Conservation (phyloP, 1,140 invertebrate genomes). For the Drosophila leontia region DNA sequence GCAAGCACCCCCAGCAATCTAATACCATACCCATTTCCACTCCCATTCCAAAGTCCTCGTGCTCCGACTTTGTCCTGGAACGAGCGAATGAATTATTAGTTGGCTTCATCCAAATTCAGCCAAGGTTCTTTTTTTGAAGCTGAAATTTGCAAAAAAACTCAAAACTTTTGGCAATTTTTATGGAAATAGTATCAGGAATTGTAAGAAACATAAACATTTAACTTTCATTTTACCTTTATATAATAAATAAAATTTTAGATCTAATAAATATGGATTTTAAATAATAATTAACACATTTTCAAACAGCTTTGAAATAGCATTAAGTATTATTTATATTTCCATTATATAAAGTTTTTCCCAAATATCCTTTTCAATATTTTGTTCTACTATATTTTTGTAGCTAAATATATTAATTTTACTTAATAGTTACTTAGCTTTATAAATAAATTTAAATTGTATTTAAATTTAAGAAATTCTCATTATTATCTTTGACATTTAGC, state of each 20-base stretch:
- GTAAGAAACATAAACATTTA: neutral
- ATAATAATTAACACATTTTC: neutral
- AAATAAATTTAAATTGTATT: neutral
- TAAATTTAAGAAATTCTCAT: neutral
- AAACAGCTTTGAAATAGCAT: neutral
- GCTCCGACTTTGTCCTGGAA: slow-evolving; percentile 35
- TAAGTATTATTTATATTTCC: neutral
- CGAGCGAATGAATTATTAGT: slow-evolving; percentile 76
- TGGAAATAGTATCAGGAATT: neutral
- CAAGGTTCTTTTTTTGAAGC: slow-evolving; percentile 16
- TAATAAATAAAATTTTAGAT: neutral
- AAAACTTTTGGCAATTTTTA: slow-evolving; percentile 36
- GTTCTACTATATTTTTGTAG: neutral
- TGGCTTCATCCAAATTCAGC: slow-evolving; percentile 71
- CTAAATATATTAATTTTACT: neutral
- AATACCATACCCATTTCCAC: slow-evolving; percentile 10
- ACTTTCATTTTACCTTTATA: neutral
- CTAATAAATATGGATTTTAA: neutral
- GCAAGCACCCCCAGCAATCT: slow-evolving; percentile 8
- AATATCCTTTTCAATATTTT: neutral
- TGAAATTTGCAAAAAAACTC: slow-evolving; percentile 52
- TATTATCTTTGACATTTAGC: neutral
- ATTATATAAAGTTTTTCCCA: neutral
- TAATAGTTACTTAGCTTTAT: too few relatives aligned
- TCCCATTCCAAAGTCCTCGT: neutral